Conservation (phyloP, 2,113 vertebrate species). For the Pyxicephalus adspersus region DNA sequence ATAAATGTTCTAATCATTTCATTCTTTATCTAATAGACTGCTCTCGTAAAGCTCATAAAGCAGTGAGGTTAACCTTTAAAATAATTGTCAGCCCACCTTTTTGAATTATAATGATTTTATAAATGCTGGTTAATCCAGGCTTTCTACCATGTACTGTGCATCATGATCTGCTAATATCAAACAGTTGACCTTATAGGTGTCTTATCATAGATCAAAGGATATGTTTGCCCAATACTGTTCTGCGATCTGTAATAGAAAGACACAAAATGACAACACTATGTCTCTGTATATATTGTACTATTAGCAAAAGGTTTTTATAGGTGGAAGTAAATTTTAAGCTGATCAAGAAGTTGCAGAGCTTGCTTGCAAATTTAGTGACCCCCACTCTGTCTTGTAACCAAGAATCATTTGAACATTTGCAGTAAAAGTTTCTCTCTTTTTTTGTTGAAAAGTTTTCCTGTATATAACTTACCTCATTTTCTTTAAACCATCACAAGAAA, state of each 20-base stretch:
- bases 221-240: conserved; percentile 1
- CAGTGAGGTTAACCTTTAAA: conserved; percentile 52
- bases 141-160: conserved; percentile 35
- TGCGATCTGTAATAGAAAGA: background rate
- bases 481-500: no score
- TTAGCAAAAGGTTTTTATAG: no score
- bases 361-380: no score
- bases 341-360: no score
- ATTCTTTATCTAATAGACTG: conserved; percentile 47
- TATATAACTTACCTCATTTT: no score
- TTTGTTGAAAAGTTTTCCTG: no score
- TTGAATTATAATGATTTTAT: conserved; percentile 48
- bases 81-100: conserved; percentile 56
- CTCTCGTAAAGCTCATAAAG: conserved; percentile 43
- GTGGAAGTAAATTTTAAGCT: no score
- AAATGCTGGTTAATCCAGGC: conserved; percentile 43
- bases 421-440: no score
- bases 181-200: conserved; percentile 43
- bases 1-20: conserved; percentile 50
- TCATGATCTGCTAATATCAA: conserved; percentile 47
- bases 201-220: conserved; percentile 36
- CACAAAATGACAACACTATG: background rate
- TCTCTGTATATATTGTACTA: no score
- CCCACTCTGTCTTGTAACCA: no score
- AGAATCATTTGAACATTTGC: no score